phyloP scores from a whole-genome alignment of 2,113 vertebrate genomes.

The Alexandromys fortis region DNA sequence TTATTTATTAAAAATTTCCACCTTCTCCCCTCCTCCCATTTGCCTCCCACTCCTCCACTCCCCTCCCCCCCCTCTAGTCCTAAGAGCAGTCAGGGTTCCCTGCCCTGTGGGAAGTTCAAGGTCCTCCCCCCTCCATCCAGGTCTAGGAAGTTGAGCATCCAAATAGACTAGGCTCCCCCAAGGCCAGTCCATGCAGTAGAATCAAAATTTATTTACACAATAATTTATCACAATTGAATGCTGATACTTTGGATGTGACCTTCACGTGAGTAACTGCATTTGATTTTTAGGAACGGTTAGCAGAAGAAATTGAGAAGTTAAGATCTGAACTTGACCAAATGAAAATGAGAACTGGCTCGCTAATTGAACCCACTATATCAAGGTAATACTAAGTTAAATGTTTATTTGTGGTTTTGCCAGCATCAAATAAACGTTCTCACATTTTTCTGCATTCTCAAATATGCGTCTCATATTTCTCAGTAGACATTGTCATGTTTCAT shows the following conservation, averaged over 20 bases:
- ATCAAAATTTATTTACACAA: too few relatives aligned
- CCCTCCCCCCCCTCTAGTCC: too few relatives aligned
- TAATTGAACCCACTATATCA: slow-evolving; percentile 95
- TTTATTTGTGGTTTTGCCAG: slow-evolving; percentile 22
- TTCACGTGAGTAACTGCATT: slow-evolving; percentile 48
- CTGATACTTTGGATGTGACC: not conserved
- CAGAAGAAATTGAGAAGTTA: slow-evolving; percentile 97
- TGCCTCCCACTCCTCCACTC: too few relatives aligned
- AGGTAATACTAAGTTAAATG: slow-evolving; percentile 87
- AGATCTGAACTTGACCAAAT: slow-evolving; percentile 95
- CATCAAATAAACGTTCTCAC: not conserved
- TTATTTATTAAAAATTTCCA: too few relatives aligned
- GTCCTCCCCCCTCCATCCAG: too few relatives aligned
- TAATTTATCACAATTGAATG: not conserved
- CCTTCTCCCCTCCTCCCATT: too few relatives aligned
- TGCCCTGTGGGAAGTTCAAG: too few relatives aligned
- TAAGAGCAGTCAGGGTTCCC: too few relatives aligned
- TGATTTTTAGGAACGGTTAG: slow-evolving; percentile 92
- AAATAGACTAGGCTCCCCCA: too few relatives aligned
- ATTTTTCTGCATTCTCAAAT: not conserved
- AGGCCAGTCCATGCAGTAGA: too few relatives aligned
- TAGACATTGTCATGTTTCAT: not conserved
- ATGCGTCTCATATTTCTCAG: not conserved
- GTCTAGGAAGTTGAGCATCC: too few relatives aligned
- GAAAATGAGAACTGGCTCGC: slow-evolving; percentile 94